Evolutionary conservation across 1,140 invertebrate genomes (phyloP), one percentile per base, ranked within the genome.

Genomic region (Gryon sp.): DNA sequence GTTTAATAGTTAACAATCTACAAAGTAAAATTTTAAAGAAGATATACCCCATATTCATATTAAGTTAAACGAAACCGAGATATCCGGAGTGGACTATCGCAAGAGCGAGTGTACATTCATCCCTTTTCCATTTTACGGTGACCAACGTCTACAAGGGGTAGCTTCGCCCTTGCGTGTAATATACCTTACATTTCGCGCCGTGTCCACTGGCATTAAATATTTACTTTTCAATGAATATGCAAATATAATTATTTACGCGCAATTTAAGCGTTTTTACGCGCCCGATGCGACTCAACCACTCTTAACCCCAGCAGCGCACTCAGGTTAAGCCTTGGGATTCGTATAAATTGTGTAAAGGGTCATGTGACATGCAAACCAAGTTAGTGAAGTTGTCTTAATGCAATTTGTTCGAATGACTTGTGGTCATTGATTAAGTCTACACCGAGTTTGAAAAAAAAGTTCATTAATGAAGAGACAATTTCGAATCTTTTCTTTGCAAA

Each of bases 191-290:
- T 79, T 84, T 86, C 84, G 78, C 80, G 72, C 82, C 65, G 73
- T 69, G 80, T 80, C 81, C 78, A 66, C 57, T 63, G 45, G 75
- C 78, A 83, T 88, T 89, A 88, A 88, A 88, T 89, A 88, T 89
- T 89, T 88, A 88, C 86, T 82, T 88, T 88, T 85, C 83, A 86
- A 89, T 89, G 86, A 89, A 89, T 89, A 89, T 89, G 88, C 86
- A 88, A 89, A 89, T 87, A 87, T 87, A 87, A 88, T 88, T 88
- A 88, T 88, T 88, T 86, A 88, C 84, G 85, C 86, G 84, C 85
- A 87, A 87, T 88, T 88, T 86, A 83, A 83, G 81, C 83, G 83
- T 88, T 88, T 88, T 88, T 88, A 84, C 84, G 80, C 84, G 74
- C 63, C 63, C 43, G 74, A 73, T 79, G 70, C 53, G 66, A 34